Conservation (phyloP, 2,888 invertebrate genomes). For the Tineola bisselliella region DNA sequence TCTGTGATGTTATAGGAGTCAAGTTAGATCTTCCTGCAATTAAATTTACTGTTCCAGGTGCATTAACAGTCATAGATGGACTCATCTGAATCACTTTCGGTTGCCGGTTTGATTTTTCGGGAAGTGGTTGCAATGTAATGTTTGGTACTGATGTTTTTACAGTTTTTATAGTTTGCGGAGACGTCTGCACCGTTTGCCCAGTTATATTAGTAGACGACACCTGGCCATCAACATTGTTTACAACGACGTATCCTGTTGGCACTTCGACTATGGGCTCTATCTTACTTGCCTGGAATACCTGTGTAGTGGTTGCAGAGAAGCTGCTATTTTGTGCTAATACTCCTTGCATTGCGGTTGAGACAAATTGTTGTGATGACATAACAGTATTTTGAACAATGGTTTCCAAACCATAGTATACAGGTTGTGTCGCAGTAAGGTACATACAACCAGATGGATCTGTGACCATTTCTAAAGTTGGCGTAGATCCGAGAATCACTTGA, state of each 20-base stretch:
- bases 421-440: conserved; percentile 73
- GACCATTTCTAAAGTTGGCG: conserved; percentile 72
- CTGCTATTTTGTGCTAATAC: conserved; percentile 83
- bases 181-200: conserved; percentile 49
- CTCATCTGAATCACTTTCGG: conserved; percentile 60
- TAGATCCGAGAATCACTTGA: conserved; percentile 70
- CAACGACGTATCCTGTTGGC: conserved; percentile 75
- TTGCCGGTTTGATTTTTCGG: conserved; percentile 51
- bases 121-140: conserved; percentile 55
- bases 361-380: conserved; percentile 89
- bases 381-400: conserved; percentile 89
- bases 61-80: conserved; percentile 35
- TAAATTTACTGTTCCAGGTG: conserved; percentile 35
- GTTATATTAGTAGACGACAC: conserved; percentile 49
- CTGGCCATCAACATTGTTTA: conserved; percentile 69
- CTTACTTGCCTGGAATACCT: conserved; percentile 87
- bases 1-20: conserved; percentile 61
- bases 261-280: conserved; percentile 83
- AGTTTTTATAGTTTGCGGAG: conserved; percentile 48
- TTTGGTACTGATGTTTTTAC: conserved; percentile 53
- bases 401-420: conserved; percentile 84
- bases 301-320: conserved; percentile 84
- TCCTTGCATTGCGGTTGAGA: conserved; percentile 83
- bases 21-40: conserved; percentile 48
- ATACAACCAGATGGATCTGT: conserved; percentile 69